phyloP scores from a whole-genome alignment of 37 sponge, comb jelly and placozoan genomes.

The Ianthella basta region DNA sequence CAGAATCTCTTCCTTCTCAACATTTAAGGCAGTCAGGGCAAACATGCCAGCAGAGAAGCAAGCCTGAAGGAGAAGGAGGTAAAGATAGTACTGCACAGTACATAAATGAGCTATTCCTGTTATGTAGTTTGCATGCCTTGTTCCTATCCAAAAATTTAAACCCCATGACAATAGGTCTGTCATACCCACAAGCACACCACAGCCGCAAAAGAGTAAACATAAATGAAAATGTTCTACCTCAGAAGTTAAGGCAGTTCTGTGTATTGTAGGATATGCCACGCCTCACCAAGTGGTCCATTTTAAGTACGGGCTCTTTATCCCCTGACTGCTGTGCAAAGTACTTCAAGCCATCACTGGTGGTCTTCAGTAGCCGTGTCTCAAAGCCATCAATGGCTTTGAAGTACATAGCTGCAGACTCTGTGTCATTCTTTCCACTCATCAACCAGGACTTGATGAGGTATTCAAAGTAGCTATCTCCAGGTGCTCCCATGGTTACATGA shows the following conservation, averaged over 20 bases:
- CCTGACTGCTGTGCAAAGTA: conserved; percentile 70
- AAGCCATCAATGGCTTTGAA: conserved; percentile 57
- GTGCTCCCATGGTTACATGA: conserved; percentile 76
- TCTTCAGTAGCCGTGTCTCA: conserved; percentile 35
- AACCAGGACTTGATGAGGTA: conserved; percentile 85
- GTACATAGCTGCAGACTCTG: conserved; percentile 78
- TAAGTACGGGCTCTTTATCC: conserved; percentile 38
- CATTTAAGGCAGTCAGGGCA: conserved; percentile 65
- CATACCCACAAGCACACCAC: no score
- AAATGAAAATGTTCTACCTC: no score
- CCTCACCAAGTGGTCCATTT: conserved; percentile 91
- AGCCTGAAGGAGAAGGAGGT: conserved; percentile 42
- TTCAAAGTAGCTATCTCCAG: conserved; percentile 91
- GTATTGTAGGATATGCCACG: no score
- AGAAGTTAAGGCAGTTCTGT: no score
- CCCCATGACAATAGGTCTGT: no score
- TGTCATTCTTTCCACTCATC: conserved; percentile 70
- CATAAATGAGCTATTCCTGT: no score
- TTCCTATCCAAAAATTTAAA: no score
- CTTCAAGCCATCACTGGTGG: conserved; percentile 45
- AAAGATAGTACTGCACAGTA: neutral
- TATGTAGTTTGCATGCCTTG: no score
- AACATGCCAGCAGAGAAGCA: conserved; percentile 90
- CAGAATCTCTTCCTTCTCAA: conserved; percentile 57
- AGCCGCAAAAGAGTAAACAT: no score